phyloP scores from a whole-genome alignment of 2,888 invertebrate genomes.

The Eupithecia dodoneata region DNA sequence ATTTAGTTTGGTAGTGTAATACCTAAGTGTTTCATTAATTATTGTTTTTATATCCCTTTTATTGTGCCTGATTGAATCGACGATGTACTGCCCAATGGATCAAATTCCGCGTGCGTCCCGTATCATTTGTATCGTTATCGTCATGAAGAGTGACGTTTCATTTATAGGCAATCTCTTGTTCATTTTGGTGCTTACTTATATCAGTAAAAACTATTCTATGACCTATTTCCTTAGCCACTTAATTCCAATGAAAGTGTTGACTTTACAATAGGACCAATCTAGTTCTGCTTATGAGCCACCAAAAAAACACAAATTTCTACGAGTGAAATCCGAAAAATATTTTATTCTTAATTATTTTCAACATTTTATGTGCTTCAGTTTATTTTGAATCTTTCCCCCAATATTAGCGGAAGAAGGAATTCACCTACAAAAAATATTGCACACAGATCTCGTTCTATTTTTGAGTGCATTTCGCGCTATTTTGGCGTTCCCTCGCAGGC shows the following conservation, averaged over 20 bases:
- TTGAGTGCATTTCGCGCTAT: constrained; percentile 84
- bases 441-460: constrained; percentile 82
- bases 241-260: background rate
- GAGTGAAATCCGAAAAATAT: background rate
- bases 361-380: background rate
- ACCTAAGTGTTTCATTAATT: background rate
- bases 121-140: constrained; percentile 61
- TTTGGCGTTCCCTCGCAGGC: constrained; percentile 82
- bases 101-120: constrained; percentile 68
- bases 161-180: constrained; percentile 15
- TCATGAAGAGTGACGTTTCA: constrained; percentile 74
- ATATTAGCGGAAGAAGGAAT: constrained; percentile 64
- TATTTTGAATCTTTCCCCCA: constrained; percentile 42
- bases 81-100: constrained; percentile 45
- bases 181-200: background rate
- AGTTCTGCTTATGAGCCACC: background rate
- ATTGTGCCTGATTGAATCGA: constrained; percentile 36
- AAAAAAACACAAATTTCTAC: background rate
- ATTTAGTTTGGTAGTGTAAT: background rate
- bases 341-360: background rate
- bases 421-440: constrained; percentile 81
- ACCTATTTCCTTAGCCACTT: background rate
- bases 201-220: background rate
- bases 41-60: background rate
- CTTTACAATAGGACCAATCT: background rate